These are phyloP conservation scores for Pterostichus niger DNA, from an alignment of 2,888 invertebrate genomes.

Conservation along the genomic window DNA sequence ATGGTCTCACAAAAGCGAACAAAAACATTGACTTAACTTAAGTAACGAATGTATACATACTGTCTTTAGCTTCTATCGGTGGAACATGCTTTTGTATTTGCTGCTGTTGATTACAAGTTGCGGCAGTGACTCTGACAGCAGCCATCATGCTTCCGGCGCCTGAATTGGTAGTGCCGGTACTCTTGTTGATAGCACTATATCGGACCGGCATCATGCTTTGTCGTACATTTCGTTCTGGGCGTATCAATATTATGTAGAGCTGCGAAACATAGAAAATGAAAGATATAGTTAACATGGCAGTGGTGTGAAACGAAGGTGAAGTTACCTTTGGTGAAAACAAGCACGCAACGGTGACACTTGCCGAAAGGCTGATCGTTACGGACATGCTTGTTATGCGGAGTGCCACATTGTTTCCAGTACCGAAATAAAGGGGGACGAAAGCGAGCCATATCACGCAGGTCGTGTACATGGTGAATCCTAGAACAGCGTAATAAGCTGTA, in stretches of 20 bases:
- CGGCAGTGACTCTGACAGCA: slow-evolving; percentile 83
- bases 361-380: slow-evolving; percentile 95
- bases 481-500: slow-evolving; percentile 11
- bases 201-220: slow-evolving; percentile 91
- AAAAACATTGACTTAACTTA: too few species aligned
- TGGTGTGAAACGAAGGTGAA: neutral
- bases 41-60: slow-evolving; percentile 31
- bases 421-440: slow-evolving; percentile 98
- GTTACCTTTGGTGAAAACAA: slow-evolving; percentile 95
- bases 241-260: slow-evolving; percentile 93
- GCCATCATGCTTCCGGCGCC: slow-evolving; percentile 83
- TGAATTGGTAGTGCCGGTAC: slow-evolving; percentile 80
- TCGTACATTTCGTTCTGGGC: slow-evolving; percentile 93
- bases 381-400: slow-evolving; percentile 97
- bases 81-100: slow-evolving; percentile 82
- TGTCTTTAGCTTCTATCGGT: slow-evolving; percentile 74
- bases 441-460: slow-evolving; percentile 99
- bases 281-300: slow-evolving; percentile 65
- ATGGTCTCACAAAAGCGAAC: too few species aligned
- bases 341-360: slow-evolving; percentile 95
- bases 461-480: slow-evolving; percentile 99
- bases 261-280: slow-evolving; percentile 73
- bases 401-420: slow-evolving; percentile 95
- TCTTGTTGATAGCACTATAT: slow-evolving; percentile 82
- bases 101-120: slow-evolving; percentile 84